Evolutionary conservation across 2,797 vertebrate genomes (phyloP), one percentile per base, ranked within the genome.

Genomic region (Hephaestus fuliginosus): DNA sequence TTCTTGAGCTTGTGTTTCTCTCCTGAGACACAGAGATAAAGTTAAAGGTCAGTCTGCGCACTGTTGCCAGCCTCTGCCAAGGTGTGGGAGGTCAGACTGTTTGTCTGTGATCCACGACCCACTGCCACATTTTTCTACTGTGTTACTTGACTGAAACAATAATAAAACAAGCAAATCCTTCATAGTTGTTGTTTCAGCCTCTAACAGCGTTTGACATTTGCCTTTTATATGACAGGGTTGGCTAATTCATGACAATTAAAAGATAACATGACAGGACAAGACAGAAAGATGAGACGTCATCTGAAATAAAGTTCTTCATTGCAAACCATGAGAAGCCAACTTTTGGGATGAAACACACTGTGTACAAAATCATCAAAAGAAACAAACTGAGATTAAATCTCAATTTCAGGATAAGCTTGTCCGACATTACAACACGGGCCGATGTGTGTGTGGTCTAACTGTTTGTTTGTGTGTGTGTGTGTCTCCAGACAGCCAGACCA

Each of bases 81-180:
- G 82, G 74, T 87, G 94, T 94, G 93, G 94, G 92, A 90, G 88
- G 92, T 93, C 88, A 85, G 81, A 85, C 86, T 89, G 83, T 85
- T 84, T 82, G 78, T 85, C 78, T 78, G 66, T 67, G 72, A 84
- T 79, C 55, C 68, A 66, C 62, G 41, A 78, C 88, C 84, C 80
- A 88, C 86, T 68, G 80, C 60, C 84, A 87, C 89, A 90, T 91
- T 81, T 82, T 72, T 90, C 60, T 55, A 41, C 55, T 70, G 41
- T 57, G 48, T 70, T 82, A 36, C 49, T 62, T 53, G 74, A 83
- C 63, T 57, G 58, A 76, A 82, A 72, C 17, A 80, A 78, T 58
- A 70, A 68, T 33, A 22, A 65, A 77, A 65, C 7, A 41, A 77
- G 9, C 1, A 66, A 69, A 76, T 22, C 30, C 13, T 60, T 60